Conservation (phyloP, 2,888 invertebrate genomes). For the Ophion costatus region DNA sequence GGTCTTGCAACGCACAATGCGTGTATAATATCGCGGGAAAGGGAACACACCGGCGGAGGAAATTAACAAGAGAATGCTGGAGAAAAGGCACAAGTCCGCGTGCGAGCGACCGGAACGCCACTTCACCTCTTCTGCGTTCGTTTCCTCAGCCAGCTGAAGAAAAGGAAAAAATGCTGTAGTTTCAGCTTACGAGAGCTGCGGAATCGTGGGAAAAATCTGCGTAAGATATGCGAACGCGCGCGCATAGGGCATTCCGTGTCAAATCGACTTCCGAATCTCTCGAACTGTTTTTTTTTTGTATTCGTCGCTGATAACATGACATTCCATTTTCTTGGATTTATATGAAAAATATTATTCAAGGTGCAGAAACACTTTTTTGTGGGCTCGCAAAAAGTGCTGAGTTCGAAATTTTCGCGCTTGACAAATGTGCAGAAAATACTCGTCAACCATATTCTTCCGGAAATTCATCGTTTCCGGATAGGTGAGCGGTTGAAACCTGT, state of each 20-base stretch:
- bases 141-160: constrained; percentile 35
- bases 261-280: not conserved
- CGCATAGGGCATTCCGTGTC: not conserved
- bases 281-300: not conserved
- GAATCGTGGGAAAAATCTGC: constrained; percentile 64
- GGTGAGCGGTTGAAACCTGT: not conserved
- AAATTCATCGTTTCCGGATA: not conserved
- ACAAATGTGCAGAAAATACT: not conserved
- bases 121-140: constrained; percentile 48
- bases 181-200: constrained; percentile 47
- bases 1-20: constrained; percentile 11
- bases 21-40: constrained; percentile 37
- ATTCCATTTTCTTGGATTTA: not conserved
- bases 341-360: not conserved
- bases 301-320: not conserved
- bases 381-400: not conserved
- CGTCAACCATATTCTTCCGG: not conserved
- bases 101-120: constrained; percentile 61
- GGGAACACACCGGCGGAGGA: constrained; percentile 47
- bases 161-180: constrained; percentile 31
- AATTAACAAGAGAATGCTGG: constrained; percentile 45
- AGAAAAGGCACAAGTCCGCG: constrained; percentile 42
- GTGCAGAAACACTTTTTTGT: not conserved
- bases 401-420: not conserved
- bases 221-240: constrained; percentile 51